Conservation (phyloP, 2,888 invertebrate species). For the Balanococcus diminutus region DNA sequence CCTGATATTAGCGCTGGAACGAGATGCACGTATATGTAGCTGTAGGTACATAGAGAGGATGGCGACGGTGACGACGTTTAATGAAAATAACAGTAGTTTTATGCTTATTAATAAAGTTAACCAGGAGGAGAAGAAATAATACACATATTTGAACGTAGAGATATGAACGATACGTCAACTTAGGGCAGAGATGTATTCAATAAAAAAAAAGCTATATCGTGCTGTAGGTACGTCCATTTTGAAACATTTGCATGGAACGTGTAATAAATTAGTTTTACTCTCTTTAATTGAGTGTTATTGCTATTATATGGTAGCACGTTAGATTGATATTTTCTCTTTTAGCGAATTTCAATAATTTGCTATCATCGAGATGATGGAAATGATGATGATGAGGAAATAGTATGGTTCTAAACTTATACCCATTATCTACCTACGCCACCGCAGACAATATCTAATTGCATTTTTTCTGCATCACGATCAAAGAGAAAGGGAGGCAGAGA, state of each 20-base stretch:
- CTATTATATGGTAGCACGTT: not conserved
- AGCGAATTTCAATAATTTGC: conserved; percentile 33
- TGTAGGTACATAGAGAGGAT: too few relatives aligned
- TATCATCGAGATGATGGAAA: not conserved
- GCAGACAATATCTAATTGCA: conserved; percentile 15
- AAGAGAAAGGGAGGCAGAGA: not conserved
- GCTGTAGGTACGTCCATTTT: not conserved
- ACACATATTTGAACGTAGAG: not conserved
- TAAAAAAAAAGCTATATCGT: not conserved
- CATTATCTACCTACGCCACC: not conserved
- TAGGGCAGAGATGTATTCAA: not conserved
- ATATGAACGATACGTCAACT: not conserved
- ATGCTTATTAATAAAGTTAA: conserved; percentile 5
- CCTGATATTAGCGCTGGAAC: not conserved
- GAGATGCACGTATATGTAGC: not conserved
- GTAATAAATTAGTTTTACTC: conserved; percentile 37
- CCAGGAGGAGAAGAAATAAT: not conserved
- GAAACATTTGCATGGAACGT: not conserved
- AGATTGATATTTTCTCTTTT: conserved; percentile 39
- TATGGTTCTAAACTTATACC: not conserved
- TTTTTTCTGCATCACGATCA: not conserved
- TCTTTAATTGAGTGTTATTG: not conserved
- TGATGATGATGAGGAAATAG: not conserved
- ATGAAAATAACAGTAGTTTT: conserved; percentile 35
- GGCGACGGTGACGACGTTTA: not conserved